Evolutionary conservation across 2,888 invertebrate genomes (phyloP).

Genomic region (Rhogogaster chlorosoma): DNA sequence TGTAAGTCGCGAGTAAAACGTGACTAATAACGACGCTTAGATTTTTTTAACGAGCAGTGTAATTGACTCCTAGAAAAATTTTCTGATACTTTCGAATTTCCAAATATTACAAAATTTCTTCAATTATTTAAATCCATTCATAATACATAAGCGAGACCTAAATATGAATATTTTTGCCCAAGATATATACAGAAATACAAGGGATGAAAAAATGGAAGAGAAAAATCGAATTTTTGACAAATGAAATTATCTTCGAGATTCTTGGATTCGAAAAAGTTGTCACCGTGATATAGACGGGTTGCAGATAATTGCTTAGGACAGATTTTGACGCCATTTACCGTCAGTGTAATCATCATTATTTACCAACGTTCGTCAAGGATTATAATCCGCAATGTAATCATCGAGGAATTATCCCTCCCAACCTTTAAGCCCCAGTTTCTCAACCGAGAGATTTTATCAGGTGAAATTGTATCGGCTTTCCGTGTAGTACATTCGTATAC

Average conservation of each 20-base stretch:
- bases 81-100: too few species aligned
- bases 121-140: too few species aligned
- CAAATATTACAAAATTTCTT: too few species aligned
- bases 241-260: too few species aligned
- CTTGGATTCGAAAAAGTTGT: too few species aligned
- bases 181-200: too few species aligned
- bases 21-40: neutral
- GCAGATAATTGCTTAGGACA: neutral
- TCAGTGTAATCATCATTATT: neutral
- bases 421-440: neutral
- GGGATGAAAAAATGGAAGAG: too few species aligned
- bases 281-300: too few species aligned
- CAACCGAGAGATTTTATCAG: neutral
- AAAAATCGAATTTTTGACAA: too few species aligned
- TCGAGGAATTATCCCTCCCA: neutral
- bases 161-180: too few species aligned
- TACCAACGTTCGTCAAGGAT: neutral
- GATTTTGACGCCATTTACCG: neutral
- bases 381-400: slow-evolving; percentile 7
- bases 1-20: neutral
- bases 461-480: slow-evolving; percentile 5
- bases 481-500: neutral
- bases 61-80: neutral
- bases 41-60: neutral
- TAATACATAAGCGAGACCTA: too few species aligned